Evolutionary conservation across 1,140 invertebrate genomes (phyloP).

Genomic region (Centruroides vittatus): DNA sequence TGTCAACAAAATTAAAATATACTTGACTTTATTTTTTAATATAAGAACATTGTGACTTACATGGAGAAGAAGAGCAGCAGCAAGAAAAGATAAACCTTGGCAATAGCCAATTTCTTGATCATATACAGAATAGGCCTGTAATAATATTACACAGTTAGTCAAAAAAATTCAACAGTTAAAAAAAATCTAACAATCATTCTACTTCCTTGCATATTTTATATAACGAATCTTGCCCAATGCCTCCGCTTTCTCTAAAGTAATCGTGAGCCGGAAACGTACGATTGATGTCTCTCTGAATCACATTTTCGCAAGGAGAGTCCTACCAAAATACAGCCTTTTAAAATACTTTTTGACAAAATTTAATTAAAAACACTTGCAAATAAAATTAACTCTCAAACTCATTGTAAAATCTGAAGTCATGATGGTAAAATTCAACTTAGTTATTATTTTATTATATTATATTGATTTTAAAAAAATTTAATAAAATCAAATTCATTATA

Average conservation of each 20-base stretch:
- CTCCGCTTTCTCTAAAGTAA: conserved; percentile 86
- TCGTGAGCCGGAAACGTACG: conserved; percentile 97
- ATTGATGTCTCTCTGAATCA: conserved; percentile 91
- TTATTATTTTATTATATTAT: no score
- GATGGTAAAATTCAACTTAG: no score
- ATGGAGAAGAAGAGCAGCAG: conserved; percentile 85
- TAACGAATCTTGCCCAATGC: conserved; percentile 83
- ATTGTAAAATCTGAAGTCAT: no score
- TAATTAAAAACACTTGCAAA: no score
- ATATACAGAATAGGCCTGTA: conserved; percentile 82
- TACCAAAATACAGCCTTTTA: conserved; percentile 24
- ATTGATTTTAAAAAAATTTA: no score
- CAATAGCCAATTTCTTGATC: conserved; percentile 97
- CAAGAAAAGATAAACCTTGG: conserved; percentile 93
- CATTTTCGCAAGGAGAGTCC: conserved; percentile 77
- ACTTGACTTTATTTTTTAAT: no score
- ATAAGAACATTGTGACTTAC: conserved; percentile 41
- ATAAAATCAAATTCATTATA: no score
- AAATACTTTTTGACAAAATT: no score
- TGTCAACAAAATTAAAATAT: no score
- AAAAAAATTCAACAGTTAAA: not conserved
- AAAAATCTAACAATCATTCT: not conserved
- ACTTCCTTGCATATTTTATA: conserved; percentile 75
- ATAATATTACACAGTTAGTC: no score
- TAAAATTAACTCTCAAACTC: no score